phyloP scores from a whole-genome alignment of 1,140 invertebrate species.

The Globodera rostochiensis region DNA sequence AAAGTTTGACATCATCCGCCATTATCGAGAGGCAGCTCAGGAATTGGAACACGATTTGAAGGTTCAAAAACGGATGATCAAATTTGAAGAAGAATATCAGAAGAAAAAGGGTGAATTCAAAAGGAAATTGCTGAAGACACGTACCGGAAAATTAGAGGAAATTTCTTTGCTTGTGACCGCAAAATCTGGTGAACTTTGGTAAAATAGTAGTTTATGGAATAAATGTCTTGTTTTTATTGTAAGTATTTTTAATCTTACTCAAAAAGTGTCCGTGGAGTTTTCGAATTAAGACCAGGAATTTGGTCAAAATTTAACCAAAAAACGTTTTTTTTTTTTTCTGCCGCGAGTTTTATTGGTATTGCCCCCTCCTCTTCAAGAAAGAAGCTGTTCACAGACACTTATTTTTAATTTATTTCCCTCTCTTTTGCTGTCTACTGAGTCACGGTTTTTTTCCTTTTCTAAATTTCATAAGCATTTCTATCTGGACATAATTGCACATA shows the following conservation, averaged over 20 bases:
- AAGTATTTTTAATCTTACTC: background rate
- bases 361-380: too few species aligned
- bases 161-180: constrained; percentile 9
- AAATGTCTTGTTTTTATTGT: background rate
- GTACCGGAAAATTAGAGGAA: constrained; percentile 25
- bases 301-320: too few species aligned
- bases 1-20: constrained; percentile 59
- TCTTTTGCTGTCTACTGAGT: background rate
- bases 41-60: constrained; percentile 51
- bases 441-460: too few species aligned
- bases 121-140: constrained; percentile 50
- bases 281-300: too few species aligned
- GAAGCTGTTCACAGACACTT: background rate
- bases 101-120: constrained; percentile 45
- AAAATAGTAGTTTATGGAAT: background rate
- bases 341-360: too few species aligned
- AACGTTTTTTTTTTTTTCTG: too few species aligned
- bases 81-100: constrained; percentile 50
- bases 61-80: constrained; percentile 52
- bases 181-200: background rate
- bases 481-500: constrained; percentile 1
- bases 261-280: background rate
- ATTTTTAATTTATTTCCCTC: background rate
- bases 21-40: constrained; percentile 54
- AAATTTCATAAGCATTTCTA: background rate